Conservation (phyloP, 2,113 vertebrate genomes). For the Dendropsophus ebraccatus region DNA sequence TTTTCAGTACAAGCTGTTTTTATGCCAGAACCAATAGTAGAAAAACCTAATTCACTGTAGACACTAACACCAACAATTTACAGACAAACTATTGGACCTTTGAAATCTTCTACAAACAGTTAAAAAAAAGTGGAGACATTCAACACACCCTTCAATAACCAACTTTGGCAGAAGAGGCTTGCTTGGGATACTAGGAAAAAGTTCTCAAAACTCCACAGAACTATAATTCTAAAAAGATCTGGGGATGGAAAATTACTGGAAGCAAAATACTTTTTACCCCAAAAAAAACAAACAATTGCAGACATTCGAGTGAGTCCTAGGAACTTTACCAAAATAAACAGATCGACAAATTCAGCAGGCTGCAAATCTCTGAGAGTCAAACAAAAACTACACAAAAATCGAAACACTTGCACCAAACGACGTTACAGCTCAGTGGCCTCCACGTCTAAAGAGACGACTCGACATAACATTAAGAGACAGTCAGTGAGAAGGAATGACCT, state of each 20-base stretch:
- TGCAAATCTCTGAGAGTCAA: constrained; percentile 26
- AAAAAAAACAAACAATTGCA: constrained; percentile 1
- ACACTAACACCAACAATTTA: neutral
- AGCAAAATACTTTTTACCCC: constrained; percentile 40
- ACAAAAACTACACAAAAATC: neutral
- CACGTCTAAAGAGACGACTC: constrained; percentile 52
- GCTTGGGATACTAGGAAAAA: constrained; percentile 2
- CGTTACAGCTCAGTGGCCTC: constrained; percentile 13
- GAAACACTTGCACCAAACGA: neutral
- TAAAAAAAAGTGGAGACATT: neutral
- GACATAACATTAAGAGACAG: constrained; percentile 20
- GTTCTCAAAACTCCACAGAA: neutral
- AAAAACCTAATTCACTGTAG: too few relatives aligned
- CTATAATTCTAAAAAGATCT: constrained; percentile 26
- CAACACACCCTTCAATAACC: neutral
- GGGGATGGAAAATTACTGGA: constrained; percentile 47
- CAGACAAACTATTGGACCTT: neutral
- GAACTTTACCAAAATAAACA: constrained; percentile 50
- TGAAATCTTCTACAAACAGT: neutral
- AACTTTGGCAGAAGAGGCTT: neutral
- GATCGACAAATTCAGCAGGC: neutral
- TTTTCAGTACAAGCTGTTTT: too few relatives aligned
- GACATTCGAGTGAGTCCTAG: constrained; percentile 8
- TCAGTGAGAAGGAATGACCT: constrained; percentile 58
- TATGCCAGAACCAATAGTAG: too few relatives aligned